Evolutionary conservation across 2,888 invertebrate species (phyloP).

Genomic region (Heteromurus nitidus): DNA sequence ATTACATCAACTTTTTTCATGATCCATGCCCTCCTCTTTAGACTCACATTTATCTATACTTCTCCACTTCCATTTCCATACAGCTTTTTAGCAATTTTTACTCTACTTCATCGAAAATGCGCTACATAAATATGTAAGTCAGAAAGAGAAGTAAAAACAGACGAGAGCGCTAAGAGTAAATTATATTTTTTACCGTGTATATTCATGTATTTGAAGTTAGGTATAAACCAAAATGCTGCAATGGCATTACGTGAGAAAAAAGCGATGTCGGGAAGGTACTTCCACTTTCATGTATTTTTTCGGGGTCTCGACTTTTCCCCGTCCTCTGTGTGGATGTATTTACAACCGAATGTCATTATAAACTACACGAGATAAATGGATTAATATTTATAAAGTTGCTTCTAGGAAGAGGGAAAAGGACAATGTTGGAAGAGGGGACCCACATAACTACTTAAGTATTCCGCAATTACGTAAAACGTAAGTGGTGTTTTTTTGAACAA

Average conservation of each 20-base stretch:
- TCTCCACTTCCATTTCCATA: conserved; percentile 11
- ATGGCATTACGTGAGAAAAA: not conserved
- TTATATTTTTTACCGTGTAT: conserved; percentile 2
- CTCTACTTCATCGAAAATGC: conserved; percentile 50
- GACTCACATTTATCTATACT: conserved; percentile 29
- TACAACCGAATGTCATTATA: conserved; percentile 63
- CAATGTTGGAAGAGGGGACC: conserved; percentile 32
- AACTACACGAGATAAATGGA: conserved; percentile 47
- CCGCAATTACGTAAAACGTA: conserved; percentile 59
- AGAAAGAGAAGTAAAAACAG: conserved; percentile 25
- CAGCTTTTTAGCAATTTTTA: conserved; percentile 37
- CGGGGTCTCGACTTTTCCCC: not conserved
- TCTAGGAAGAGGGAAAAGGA: conserved; percentile 19
- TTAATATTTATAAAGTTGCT: conserved; percentile 50
- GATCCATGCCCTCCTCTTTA: not conserved
- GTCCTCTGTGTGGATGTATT: conserved; percentile 48
- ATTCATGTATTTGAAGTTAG: too few species aligned
- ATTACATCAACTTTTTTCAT: conserved; percentile 56
- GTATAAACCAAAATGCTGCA: not conserved
- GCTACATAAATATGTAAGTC: conserved; percentile 31
- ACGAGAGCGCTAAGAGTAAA: not conserved
- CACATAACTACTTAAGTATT: conserved; percentile 43
- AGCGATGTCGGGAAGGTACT: conserved; percentile 9
- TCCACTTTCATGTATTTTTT: conserved; percentile 11
- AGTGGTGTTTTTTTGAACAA: conserved; percentile 35